Base-by-base conservation (phyloP, 2,888 invertebrate species). In the Hydraecia micacea region DNA sequence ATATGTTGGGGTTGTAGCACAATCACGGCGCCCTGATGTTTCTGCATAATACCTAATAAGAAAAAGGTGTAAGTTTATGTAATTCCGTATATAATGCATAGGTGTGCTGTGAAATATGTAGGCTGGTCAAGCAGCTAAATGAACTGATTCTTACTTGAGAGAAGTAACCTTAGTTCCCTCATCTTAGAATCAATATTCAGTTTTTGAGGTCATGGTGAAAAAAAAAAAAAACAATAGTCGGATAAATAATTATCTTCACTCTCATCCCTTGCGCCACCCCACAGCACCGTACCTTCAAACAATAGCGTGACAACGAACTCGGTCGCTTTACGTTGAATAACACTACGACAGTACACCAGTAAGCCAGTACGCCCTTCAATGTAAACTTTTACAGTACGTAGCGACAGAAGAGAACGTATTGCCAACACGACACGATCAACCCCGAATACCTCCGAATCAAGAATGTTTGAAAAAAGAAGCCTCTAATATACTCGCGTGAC, bases 301-400 rank as follows among this genome's bases (percentile, higher is more conserved):
- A 90, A 90, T 87, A 73, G 88, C 85, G 87, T 90, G 90, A 86
- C 90, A 80, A 81, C 86, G 72, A 86, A 74, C 83, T 79, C 81
- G 65, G 79, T 81, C 85, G 84, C 72, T 86, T 84, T 80, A 80
- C 85, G 79, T 81, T 81, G 77, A 73, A 79, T 84, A 83, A 88
- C 89, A 90, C 32, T 77, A 73, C 67, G 18, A 4, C 42, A 69
- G 82, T 81, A 77, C 71, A 52, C 13, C 32, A 79, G 60, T 74
- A 67, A 18, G 66, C 49, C 68, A 32, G 68, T 62, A 58, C 55
- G 76, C 82, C 80, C 75, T 82, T 85, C 87, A 85, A 83, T 85
- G 88, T 75, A 79, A 90, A 87, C 83, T 90, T 87, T 86, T 80
- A 86, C 85, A 87, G 87, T 84, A 77, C 76, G 72, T 68, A 66